phyloP scores from a whole-genome alignment of 2,113 vertebrate genomes.

The Thymallus thymallus region DNA sequence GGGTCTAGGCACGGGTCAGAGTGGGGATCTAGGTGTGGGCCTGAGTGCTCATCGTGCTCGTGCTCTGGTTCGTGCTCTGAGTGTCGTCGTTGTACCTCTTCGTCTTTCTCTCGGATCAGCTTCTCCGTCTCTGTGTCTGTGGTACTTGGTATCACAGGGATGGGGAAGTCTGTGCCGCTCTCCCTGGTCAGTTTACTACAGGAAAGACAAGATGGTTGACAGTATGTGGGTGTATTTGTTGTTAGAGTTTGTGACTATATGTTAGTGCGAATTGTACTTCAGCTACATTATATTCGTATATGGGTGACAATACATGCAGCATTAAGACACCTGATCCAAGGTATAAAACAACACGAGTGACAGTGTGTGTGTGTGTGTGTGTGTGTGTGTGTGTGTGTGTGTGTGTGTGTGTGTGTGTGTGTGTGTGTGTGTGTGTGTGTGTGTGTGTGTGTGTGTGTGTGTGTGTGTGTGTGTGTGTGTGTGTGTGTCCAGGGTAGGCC shows the following conservation, averaged over 20 bases:
- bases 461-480: too few species aligned
- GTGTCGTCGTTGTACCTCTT: conserved; percentile 83
- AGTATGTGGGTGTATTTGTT: not conserved
- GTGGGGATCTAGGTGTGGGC: conserved; percentile 1
- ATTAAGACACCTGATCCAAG: too few species aligned
- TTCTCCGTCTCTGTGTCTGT: conserved; percentile 87
- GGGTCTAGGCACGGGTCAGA: conserved; percentile 3
- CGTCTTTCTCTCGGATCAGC: conserved; percentile 95
- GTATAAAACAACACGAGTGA: not conserved
- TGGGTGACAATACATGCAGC: not conserved
- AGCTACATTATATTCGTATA: not conserved
- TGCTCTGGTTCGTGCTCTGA: too few species aligned
- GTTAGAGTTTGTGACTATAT: too few species aligned
- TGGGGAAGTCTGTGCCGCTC: conserved; percentile 95
- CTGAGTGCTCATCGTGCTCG: conserved; percentile 21
- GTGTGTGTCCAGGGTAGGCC: too few species aligned
- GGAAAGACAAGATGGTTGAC: not conserved
- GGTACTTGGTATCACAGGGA: conserved; percentile 78
- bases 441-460: too few species aligned
- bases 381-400: too few species aligned
- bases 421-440: too few species aligned
- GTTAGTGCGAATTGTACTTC: not conserved
- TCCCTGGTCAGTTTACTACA: conserved; percentile 92
- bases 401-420: too few species aligned
- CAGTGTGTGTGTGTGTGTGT: conserved; percentile 32